Conservation (phyloP, 1,140 invertebrate genomes). For the Bombus consobrinus region DNA sequence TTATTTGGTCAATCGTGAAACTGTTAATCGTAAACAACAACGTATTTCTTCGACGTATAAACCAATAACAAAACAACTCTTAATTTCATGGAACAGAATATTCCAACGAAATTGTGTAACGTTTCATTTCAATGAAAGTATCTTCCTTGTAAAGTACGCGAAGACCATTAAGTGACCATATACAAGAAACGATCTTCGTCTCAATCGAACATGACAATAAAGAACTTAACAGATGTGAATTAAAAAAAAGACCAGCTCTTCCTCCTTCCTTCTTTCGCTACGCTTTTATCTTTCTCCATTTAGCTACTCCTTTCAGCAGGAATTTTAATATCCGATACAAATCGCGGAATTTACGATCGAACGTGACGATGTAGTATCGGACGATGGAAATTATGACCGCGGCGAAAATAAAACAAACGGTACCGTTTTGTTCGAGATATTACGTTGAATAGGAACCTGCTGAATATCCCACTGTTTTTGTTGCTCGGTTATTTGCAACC, state of each 20-base stretch:
- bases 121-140: background rate
- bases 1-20: background rate
- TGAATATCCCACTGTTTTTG: background rate
- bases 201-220: background rate
- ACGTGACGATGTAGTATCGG: background rate
- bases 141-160: background rate
- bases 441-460: background rate
- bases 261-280: background rate
- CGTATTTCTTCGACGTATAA: too few relatives aligned
- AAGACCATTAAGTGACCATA: background rate
- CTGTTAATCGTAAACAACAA: background rate
- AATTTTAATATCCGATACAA: constrained; percentile 14
- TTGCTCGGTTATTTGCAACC: background rate
- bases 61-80: too few relatives aligned
- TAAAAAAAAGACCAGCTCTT: background rate
- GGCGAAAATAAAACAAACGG: background rate
- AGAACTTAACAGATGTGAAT: background rate
- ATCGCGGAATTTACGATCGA: background rate
- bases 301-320: too few relatives aligned
- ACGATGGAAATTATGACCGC: background rate
- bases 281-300: too few relatives aligned
- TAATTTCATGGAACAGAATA: too few relatives aligned
- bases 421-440: background rate
- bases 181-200: background rate
- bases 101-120: too few relatives aligned